Evolutionary conservation across 2,113 vertebrate species (phyloP).

Genomic region (Sander vitreus): DNA sequence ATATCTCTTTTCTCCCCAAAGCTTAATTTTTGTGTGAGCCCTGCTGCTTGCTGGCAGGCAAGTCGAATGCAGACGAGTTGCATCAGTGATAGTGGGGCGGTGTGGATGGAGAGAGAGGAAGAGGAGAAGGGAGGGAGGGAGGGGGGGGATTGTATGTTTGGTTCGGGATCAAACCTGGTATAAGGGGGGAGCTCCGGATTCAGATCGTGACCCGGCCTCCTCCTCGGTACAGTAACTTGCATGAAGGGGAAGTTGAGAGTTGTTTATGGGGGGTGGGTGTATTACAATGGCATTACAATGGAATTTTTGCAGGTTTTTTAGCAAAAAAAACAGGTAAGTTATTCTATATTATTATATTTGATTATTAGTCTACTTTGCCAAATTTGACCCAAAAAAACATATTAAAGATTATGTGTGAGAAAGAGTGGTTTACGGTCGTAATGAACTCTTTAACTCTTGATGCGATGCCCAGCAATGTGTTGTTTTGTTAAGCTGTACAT

Average conservation of each 20-base stretch:
- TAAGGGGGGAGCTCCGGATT: conserved; percentile 79
- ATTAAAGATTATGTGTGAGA: conserved; percentile 65
- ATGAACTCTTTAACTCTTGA: conserved; percentile 48
- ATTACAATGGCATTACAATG: conserved; percentile 45
- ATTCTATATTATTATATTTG: not conserved
- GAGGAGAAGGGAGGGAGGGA: conserved; percentile 14
- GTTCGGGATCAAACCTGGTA: conserved; percentile 61
- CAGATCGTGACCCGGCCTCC: conserved; percentile 90
- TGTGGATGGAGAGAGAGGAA: not conserved
- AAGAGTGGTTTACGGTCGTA: conserved; percentile 42
- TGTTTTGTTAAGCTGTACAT: conserved; percentile 32
- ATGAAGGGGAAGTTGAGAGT: conserved; percentile 79
- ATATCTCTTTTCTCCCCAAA: conserved; percentile 29
- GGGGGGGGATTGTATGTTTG: conserved; percentile 37
- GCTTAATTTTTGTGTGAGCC: conserved; percentile 75
- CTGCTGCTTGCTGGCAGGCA: conserved; percentile 76
- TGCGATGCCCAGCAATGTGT: conserved; percentile 29
- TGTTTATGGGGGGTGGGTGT: conserved; percentile 18
- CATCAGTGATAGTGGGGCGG: conserved; percentile 68
- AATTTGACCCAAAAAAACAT: conserved; percentile 12
- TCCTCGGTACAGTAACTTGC: conserved; percentile 92
- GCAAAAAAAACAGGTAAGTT: conserved; percentile 64
- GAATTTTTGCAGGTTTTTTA: conserved; percentile 33
- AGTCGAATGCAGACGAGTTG: conserved; percentile 85
- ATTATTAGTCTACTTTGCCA: not conserved